Evolutionary conservation across 2,888 invertebrate genomes (phyloP).

Genomic region (Diarsia mendica): DNA sequence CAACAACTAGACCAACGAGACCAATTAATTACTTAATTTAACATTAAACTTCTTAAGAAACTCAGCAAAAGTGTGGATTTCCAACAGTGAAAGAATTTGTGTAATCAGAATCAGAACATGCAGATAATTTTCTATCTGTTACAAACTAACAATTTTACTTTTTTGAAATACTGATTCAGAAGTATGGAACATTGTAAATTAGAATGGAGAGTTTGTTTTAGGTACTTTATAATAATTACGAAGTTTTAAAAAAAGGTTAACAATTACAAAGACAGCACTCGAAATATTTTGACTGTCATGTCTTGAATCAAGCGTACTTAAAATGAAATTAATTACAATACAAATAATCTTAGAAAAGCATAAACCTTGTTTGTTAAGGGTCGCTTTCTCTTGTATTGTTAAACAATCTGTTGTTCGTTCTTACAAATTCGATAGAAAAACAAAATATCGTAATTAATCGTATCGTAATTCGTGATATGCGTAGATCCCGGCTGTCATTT

Average conservation of each 20-base stretch:
- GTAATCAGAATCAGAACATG: not conserved
- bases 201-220: constrained; percentile 19
- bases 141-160: not conserved
- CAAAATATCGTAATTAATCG: too few relatives aligned
- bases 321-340: constrained; percentile 74
- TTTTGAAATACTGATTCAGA: not conserved
- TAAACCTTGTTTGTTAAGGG: constrained; percentile 64
- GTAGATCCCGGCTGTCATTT: too few relatives aligned
- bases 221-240: constrained; percentile 5
- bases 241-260: constrained; percentile 1
- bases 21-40: too few relatives aligned
- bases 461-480: too few relatives aligned
- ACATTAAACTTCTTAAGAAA: too few relatives aligned
- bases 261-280: constrained; percentile 48
- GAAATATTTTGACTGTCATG: constrained; percentile 67
- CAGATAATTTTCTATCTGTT: not conserved
- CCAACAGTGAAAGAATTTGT: not conserved
- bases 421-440: too few relatives aligned
- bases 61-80: too few relatives aligned
- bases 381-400: constrained; percentile 75
- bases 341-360: constrained; percentile 65
- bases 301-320: constrained; percentile 67
- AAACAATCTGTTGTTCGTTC: not conserved
- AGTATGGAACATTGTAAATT: not conserved
- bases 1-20: too few relatives aligned